Evolutionary conservation across 1,140 invertebrate genomes (phyloP).

Genomic region (Papilio polytes): DNA sequence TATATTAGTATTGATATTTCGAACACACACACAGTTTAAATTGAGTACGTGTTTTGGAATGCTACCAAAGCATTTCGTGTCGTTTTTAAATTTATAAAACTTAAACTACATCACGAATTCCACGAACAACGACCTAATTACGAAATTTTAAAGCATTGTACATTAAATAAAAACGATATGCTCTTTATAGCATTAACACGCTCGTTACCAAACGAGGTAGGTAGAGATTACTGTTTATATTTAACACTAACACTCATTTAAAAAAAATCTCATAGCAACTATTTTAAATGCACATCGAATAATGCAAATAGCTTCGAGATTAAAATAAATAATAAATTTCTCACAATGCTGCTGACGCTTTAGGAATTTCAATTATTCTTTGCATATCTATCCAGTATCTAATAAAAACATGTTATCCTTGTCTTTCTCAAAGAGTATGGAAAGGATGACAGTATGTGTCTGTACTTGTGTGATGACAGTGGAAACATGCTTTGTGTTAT

Average conservation of each 20-base stretch:
- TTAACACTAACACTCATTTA: too few relatives aligned
- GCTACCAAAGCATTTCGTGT: conserved; percentile 2
- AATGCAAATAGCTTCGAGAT: neutral
- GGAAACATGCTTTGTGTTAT: neutral
- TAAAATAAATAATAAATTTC: neutral
- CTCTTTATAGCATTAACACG: neutral
- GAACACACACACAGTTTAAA: neutral
- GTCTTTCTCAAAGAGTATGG: neutral
- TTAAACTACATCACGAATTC: conserved; percentile 6
- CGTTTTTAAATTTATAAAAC: conserved; percentile 9
- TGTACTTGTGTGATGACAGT: neutral
- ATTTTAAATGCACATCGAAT: neutral
- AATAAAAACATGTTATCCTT: neutral
- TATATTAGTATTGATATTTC: too few relatives aligned
- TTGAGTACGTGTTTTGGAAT: conserved; percentile 6
- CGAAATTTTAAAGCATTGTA: neutral
- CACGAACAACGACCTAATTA: neutral
- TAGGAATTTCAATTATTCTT: neutral
- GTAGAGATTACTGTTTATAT: too few relatives aligned
- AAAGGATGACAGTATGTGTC: neutral
- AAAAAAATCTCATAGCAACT: neutral
- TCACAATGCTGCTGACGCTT: neutral
- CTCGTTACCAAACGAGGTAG: too few relatives aligned
- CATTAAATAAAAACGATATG: neutral
- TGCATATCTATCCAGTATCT: neutral